phyloP scores from a whole-genome alignment of 2,797 vertebrate genomes.

The Rhinogobio ventralis region DNA sequence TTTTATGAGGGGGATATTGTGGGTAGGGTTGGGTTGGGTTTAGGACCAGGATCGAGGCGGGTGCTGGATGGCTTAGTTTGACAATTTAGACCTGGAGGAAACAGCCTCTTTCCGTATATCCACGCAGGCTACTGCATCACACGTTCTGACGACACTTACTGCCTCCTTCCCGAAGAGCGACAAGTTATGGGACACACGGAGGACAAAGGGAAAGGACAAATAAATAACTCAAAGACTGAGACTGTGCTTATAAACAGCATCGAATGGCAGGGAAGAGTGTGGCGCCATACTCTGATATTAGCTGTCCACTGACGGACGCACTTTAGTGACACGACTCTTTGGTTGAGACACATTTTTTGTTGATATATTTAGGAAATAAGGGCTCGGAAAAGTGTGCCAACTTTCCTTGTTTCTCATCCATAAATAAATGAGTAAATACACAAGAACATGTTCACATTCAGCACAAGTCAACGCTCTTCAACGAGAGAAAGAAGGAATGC shows the following conservation, averaged over 20 bases:
- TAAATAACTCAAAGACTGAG: conserved; percentile 55
- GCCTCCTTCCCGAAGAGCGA: conserved; percentile 45
- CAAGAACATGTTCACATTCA: not conserved
- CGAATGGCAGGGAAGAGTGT: conserved; percentile 67
- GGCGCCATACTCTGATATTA: conserved; percentile 53
- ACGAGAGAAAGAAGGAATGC: conserved; percentile 20
- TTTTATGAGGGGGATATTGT: conserved; percentile 1
- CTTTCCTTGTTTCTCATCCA: conserved; percentile 8
- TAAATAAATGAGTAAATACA: not conserved
- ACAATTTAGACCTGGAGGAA: conserved; percentile 39
- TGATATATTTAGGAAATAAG: conserved; percentile 21
- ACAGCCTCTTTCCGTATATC: conserved; percentile 16
- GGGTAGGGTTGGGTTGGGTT: conserved; percentile 6
- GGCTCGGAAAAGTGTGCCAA: conserved; percentile 13
- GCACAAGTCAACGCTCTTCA: not conserved
- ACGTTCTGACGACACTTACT: conserved; percentile 23
- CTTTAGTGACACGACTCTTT: conserved; percentile 32
- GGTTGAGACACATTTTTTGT: not conserved
- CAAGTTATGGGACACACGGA: not conserved
- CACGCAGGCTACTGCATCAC: conserved; percentile 9
- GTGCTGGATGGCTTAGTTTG: conserved; percentile 31
- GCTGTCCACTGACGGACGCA: conserved; percentile 35
- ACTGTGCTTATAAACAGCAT: conserved; percentile 68
- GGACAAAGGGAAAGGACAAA: conserved; percentile 58
- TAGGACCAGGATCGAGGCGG: conserved; percentile 17